phyloP scores from a whole-genome alignment of 1,140 invertebrate species.

The Chlorops oryzae region DNA sequence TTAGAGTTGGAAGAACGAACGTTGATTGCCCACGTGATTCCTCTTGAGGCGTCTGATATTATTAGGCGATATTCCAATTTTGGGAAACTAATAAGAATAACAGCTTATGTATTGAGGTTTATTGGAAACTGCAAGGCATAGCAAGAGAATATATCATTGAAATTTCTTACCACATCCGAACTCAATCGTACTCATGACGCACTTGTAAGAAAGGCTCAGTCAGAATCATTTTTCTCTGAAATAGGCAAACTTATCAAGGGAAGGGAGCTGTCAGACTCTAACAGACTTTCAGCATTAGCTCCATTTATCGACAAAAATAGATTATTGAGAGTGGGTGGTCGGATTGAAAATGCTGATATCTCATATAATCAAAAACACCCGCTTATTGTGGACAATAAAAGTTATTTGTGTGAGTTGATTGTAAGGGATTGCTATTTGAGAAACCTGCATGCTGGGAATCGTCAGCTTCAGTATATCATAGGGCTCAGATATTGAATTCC shows the following conservation, averaged over 20 bases:
- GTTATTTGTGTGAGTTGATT: slow-evolving; percentile 1
- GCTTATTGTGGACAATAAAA: slow-evolving; percentile 6
- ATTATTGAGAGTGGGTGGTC: slow-evolving; percentile 11
- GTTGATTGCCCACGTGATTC: background rate
- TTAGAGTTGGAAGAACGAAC: slow-evolving; percentile 1
- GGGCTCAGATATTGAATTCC: slow-evolving; percentile 8
- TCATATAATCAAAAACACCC: slow-evolving; percentile 6
- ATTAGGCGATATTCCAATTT: slow-evolving; percentile 5
- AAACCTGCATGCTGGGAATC: slow-evolving; percentile 10
- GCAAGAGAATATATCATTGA: background rate
- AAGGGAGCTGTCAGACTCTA: background rate
- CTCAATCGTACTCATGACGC: background rate
- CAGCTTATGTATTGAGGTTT: slow-evolving; percentile 1
- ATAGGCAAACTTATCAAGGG: background rate
- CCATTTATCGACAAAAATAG: slow-evolving; percentile 8
- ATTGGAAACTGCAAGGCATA: background rate
- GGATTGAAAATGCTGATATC: slow-evolving; percentile 10
- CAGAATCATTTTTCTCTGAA: background rate
- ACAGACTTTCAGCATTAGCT: background rate
- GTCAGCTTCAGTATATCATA: slow-evolving; percentile 9
- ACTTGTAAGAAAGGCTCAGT: slow-evolving; percentile 6
- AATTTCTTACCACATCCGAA: background rate
- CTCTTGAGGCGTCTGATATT: background rate
- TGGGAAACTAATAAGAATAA: background rate
- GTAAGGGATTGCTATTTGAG: background rate